A percentile compares a stretch with the other conserved stretches of the same genome.
These are phyloP conservation scores for Crambe crambe DNA, from an alignment of 37 sponge, comb jelly and placozoan genomes.

Conservation along the genomic window DNA sequence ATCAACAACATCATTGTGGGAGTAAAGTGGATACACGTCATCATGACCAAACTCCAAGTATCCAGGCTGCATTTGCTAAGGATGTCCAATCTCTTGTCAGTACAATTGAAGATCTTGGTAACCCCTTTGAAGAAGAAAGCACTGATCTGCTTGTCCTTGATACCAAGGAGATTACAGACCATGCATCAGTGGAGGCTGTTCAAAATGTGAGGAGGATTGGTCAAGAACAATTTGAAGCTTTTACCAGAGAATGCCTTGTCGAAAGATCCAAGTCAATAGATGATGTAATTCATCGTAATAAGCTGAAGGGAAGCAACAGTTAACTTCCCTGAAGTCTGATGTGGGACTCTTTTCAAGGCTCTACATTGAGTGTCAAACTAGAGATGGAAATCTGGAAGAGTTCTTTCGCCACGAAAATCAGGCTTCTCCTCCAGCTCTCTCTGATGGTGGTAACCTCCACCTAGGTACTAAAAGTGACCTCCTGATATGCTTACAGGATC, in stretches of 20 bases:
- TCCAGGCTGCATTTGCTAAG: no score
- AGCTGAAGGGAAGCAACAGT: conserved; percentile 6
- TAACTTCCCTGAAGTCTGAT: conserved; percentile 15
- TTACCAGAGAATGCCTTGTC: conserved; percentile 36
- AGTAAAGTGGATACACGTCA: conserved; percentile 17
- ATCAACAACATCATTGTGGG: not conserved
- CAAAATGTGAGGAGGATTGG: conserved; percentile 18
- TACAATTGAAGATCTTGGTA: conserved; percentile 22
- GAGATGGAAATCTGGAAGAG: conserved; percentile 15
- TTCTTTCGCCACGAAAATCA: conserved; percentile 16
- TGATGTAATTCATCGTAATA: not conserved
- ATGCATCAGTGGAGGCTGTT: conserved; percentile 15
- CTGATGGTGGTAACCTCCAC: conserved; percentile 15
- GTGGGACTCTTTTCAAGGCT: conserved; percentile 28
- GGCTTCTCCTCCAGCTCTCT: conserved; percentile 32
- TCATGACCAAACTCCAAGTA: conserved; percentile 40
- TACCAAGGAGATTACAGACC: conserved; percentile 42
- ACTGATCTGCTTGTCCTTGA: conserved; percentile 35
- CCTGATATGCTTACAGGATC: not conserved
- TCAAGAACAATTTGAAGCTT: conserved; percentile 29
- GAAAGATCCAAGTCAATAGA: conserved; percentile 28
- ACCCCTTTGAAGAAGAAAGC: conserved; percentile 47
- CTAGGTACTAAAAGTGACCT: conserved; percentile 48
- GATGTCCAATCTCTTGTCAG: not conserved
- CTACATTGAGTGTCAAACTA: conserved; percentile 36